Base-by-base conservation (phyloP, 2,797 vertebrate species). In the Leptatherina wallacei region DNA sequence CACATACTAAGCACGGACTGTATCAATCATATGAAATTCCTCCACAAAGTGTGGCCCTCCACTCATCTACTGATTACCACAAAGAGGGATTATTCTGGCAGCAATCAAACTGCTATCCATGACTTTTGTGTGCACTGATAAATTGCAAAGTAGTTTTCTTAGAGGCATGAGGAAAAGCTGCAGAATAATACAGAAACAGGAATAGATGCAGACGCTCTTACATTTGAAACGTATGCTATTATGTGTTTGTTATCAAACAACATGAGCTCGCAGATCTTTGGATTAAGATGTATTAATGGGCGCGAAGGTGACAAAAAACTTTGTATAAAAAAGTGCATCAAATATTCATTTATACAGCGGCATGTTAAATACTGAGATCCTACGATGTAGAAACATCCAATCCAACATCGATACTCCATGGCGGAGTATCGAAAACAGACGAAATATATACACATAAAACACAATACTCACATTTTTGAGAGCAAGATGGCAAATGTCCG, bases 381-480 rank as follows among this genome's bases (percentile, higher is more conserved):
- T 22, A 61, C 40, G 70, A 60, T 12, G 52, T 61, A 80, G 84
- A 73, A 77, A 73, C 32, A 32, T n/a, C n/a, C n/a, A n/a, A n/a
- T n/a, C n/a, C n/a, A n/a, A n/a, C n/a, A n/a, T n/a, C n/a, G n/a
- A n/a, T n/a, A n/a, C n/a, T n/a, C n/a, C 14, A 33, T 0, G 14
- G 36, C 49, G 35, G 32, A 77, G 79, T 52, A 59, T 40, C 0
- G 0, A 58, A 81, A 66, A 35, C 47, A 32, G 1, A 57, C 24
- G 18, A 27, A 49, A 33, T 18, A 42, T 3, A 54, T 47, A 51
- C 51, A 69, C 30, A 63, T 62, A 49, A 71, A 80, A 61, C 54
- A 63, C 49, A 78, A 72, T 87, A 94, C 94, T 93, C 88, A 94
- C 94, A 22, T 72, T 82, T 81, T 73, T 56, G n/a, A 36, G 55